Conservation (phyloP, 2,113 vertebrate species). For the Mormyrus iriodes region DNA sequence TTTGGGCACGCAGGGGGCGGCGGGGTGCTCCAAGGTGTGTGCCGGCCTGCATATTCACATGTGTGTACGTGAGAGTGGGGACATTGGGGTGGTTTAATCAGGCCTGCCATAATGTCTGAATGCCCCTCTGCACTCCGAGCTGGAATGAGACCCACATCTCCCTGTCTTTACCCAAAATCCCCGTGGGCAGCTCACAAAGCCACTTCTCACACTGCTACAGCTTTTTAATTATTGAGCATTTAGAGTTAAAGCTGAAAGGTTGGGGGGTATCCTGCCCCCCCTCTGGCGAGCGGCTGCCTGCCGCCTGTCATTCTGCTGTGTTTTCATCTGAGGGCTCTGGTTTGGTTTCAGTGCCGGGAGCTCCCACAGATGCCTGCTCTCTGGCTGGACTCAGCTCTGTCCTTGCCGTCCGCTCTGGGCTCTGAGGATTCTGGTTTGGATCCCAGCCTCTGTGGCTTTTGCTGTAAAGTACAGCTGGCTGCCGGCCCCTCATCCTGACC, state of each 20-base stretch:
- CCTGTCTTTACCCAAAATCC: background rate
- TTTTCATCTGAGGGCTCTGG: too few species aligned
- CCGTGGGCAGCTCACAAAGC: background rate
- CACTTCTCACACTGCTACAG: background rate
- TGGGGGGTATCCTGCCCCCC: background rate
- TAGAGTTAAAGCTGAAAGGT: background rate
- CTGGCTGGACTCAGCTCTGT: background rate
- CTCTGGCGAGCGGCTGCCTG: background rate
- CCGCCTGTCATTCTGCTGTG: background rate
- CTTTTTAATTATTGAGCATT: background rate
- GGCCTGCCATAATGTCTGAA: background rate
- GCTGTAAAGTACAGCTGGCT: background rate
- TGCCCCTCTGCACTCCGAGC: background rate
- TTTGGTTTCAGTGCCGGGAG: too few species aligned
- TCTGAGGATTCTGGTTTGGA: background rate
- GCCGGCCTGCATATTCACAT: background rate
- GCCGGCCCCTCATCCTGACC: background rate
- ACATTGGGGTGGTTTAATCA: background rate
- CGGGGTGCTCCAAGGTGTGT: background rate
- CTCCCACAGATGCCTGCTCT: background rate
- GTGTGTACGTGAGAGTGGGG: background rate
- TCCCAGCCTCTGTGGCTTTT: background rate
- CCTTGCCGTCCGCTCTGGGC: background rate
- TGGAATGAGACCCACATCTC: background rate
- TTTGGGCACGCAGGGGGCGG: slow-evolving; percentile 8